Evolutionary conservation across 2,797 vertebrate genomes (phyloP).

Genomic region (Sebastes trivittatus): DNA sequence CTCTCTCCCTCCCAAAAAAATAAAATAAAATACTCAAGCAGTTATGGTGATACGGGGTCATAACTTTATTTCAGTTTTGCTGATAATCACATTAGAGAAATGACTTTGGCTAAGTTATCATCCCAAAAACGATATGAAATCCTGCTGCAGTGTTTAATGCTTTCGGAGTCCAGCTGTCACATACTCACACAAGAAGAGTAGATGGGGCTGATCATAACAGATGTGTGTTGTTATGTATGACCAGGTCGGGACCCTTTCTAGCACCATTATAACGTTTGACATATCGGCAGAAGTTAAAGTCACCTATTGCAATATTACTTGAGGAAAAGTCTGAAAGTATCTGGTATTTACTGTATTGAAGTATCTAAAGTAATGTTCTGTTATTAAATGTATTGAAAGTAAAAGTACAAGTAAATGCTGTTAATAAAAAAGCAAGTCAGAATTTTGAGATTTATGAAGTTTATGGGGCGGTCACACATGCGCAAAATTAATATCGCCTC

Average conservation of each 20-base stretch:
- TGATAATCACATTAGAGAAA: conserved; percentile 6
- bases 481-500: no score
- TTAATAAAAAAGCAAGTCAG: no score
- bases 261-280: background rate
- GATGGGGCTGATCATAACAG: background rate
- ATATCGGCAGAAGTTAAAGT: no score
- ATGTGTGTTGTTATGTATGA: background rate
- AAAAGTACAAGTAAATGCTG: no score
- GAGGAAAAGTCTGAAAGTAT: no score
- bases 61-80: background rate
- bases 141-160: background rate
- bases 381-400: no score
- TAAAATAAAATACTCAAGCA: background rate
- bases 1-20: background rate
- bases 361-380: no score
- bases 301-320: no score
- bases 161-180: background rate
- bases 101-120: background rate
- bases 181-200: background rate
- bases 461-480: no score
- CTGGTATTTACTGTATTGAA: no score
- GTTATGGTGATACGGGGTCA: background rate
- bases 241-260: background rate
- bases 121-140: background rate
- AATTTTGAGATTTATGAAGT: no score